A percentile compares a stretch with the other conserved stretches of the same genome.
These are phyloP conservation scores for Balaenoptera acutorostrata DNA, from an alignment of 2,113 vertebrate genomes.

Conservation along the genomic window DNA sequence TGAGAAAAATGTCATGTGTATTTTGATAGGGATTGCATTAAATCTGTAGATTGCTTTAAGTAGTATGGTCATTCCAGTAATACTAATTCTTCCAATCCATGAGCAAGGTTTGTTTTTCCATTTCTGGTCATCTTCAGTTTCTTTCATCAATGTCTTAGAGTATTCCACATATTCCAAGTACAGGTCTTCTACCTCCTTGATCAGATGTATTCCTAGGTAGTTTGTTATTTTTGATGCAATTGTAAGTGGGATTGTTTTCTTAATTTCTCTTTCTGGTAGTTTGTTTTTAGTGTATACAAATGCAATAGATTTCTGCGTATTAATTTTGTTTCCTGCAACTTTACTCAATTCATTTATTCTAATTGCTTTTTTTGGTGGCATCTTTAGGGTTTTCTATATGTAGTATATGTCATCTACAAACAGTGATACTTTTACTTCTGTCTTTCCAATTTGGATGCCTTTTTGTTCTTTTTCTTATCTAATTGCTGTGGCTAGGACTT, in stretches of 20 bases:
- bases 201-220: neutral
- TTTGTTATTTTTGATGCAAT: neutral
- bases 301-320: neutral
- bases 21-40: neutral
- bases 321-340: neutral
- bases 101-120: neutral
- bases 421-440: neutral
- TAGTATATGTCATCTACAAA: neutral
- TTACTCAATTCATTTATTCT: neutral
- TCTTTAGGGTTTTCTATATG: neutral
- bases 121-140: neutral
- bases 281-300: neutral
- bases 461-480: neutral
- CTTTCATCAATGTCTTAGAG: neutral
- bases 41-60: neutral
- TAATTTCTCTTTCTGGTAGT: neutral
- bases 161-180: neutral
- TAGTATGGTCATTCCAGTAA: neutral
- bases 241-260: neutral
- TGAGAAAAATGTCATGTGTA: neutral
- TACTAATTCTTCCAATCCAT: neutral
- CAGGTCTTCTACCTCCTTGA: neutral
- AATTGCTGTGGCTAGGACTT: neutral
- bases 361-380: neutral
- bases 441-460: neutral